These are phyloP conservation scores for Germaria angustata DNA, from an alignment of 2,888 invertebrate species.

Conservation along the genomic window DNA sequence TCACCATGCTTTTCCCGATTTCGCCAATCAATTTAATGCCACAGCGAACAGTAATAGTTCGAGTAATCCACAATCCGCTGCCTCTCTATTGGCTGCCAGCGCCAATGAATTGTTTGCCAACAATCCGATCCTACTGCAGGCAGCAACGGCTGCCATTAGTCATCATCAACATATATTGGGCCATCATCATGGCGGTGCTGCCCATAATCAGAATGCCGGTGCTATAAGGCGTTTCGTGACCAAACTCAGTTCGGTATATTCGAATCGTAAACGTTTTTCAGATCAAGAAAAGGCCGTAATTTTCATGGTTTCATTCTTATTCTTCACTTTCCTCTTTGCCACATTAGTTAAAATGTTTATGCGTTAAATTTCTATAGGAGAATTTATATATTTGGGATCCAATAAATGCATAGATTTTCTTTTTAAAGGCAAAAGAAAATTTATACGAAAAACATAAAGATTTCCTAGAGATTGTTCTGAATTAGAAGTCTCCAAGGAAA, in stretches of 20 bases:
- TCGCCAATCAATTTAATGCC: slow-evolving; percentile 50
- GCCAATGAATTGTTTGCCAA: slow-evolving; percentile 69
- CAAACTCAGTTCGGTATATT: slow-evolving; percentile 76
- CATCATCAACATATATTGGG: slow-evolving; percentile 68
- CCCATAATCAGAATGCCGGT: slow-evolving; percentile 71
- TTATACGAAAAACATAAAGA: slow-evolving; percentile 23
- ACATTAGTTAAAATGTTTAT: slow-evolving; percentile 78
- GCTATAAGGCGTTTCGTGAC: slow-evolving; percentile 80
- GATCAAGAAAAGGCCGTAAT: slow-evolving; percentile 79
- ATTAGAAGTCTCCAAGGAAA: slow-evolving; percentile 24
- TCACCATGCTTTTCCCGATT: slow-evolving; percentile 70
- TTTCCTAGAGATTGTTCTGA: slow-evolving; percentile 39
- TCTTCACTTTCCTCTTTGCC: slow-evolving; percentile 78
- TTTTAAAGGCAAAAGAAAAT: slow-evolving; percentile 44
- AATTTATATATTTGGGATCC: slow-evolving; percentile 39
- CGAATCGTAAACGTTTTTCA: slow-evolving; percentile 77
- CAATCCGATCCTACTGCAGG: slow-evolving; percentile 66
- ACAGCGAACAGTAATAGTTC: slow-evolving; percentile 46
- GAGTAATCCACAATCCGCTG: slow-evolving; percentile 58
- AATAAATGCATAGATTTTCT: slow-evolving; percentile 37
- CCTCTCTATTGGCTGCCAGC: slow-evolving; percentile 67
- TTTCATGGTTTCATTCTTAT: slow-evolving; percentile 78
- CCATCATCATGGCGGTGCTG: slow-evolving; percentile 49
- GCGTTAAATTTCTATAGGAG: slow-evolving; percentile 69
- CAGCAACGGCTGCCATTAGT: slow-evolving; percentile 67